Evolutionary conservation across 2,797 vertebrate species (phyloP).

Genomic region (Enteromius treurensis): DNA sequence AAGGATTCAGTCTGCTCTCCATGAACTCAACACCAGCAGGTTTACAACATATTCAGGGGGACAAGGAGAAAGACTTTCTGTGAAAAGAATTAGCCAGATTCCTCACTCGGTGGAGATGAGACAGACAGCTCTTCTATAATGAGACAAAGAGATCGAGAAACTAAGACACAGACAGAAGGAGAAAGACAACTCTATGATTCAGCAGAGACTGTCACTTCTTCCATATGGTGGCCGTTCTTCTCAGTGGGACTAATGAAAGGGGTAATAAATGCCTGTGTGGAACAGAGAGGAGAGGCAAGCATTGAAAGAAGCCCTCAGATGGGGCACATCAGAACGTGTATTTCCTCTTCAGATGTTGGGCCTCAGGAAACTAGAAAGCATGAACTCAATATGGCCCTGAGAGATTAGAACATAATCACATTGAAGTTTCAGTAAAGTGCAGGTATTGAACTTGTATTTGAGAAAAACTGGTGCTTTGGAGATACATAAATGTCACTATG

Average conservation of each 20-base stretch:
- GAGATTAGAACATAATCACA: slow-evolving; percentile 37
- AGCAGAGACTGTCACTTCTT: slow-evolving; percentile 74
- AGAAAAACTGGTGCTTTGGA: slow-evolving; percentile 34
- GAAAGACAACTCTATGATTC: slow-evolving; percentile 77
- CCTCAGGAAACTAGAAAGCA: slow-evolving; percentile 18
- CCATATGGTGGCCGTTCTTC: slow-evolving; percentile 75
- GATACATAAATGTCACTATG: slow-evolving; percentile 8
- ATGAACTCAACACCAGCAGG: slow-evolving; percentile 38
- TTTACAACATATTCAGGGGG: slow-evolving; percentile 12
- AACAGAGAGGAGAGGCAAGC: slow-evolving; percentile 23
- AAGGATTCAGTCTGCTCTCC: slow-evolving; percentile 35
- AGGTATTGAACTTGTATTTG: slow-evolving; percentile 16
- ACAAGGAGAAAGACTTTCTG: slow-evolving; percentile 14
- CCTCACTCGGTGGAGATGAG: slow-evolving; percentile 21
- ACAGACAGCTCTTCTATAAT: slow-evolving; percentile 7
- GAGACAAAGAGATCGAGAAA: slow-evolving; percentile 21
- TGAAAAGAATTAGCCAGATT: slow-evolving; percentile 21
- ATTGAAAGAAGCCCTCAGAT: slow-evolving; percentile 14
- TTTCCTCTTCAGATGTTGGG: slow-evolving; percentile 18
- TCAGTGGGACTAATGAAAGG: slow-evolving; percentile 62
- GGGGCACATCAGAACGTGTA: slow-evolving; percentile 1
- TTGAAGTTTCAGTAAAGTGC: slow-evolving; percentile 20
- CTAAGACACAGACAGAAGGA: slow-evolving; percentile 51
- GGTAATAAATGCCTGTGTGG: slow-evolving; percentile 46
- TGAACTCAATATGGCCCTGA: slow-evolving; percentile 29